Conservation (phyloP, 2,888 invertebrate genomes). For the Palloptera scutellata region DNA sequence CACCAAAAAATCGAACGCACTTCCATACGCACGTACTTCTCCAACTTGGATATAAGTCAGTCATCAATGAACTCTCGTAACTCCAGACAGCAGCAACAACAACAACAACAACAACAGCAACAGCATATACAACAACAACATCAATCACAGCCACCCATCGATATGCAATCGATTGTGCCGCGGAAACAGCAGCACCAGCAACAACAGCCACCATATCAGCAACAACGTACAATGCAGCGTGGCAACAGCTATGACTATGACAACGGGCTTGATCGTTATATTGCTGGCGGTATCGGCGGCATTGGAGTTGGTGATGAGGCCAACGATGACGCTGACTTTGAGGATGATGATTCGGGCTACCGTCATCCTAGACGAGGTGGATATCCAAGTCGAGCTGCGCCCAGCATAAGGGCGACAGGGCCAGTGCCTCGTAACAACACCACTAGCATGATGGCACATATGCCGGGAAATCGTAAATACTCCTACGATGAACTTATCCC, state of each 20-base stretch:
- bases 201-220: constrained; percentile 26
- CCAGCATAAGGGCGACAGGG: constrained; percentile 41
- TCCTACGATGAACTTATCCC: constrained; percentile 52
- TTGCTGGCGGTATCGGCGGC: constrained; percentile 39
- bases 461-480: constrained; percentile 40
- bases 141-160: constrained; percentile 9
- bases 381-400: constrained; percentile 32
- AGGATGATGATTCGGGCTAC: constrained; percentile 47
- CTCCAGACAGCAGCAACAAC: constrained; percentile 43
- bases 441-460: constrained; percentile 41
- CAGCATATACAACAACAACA: constrained; percentile 30
- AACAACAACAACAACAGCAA: constrained; percentile 34
- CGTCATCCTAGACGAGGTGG: constrained; percentile 45
- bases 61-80: constrained; percentile 28
- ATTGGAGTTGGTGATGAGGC: constrained; percentile 40
- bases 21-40: constrained; percentile 63
- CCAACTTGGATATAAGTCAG: constrained; percentile 61
- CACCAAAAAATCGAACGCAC: constrained; percentile 63
- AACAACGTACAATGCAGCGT: constrained; percentile 38
- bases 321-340: constrained; percentile 51
- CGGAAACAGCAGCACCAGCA: constrained; percentile 26
- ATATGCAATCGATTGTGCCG: constrained; percentile 17
- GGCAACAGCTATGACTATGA: constrained; percentile 53
- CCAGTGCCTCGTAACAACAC: constrained; percentile 45
- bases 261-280: constrained; percentile 47